Evolutionary conservation across 1,140 invertebrate species (phyloP), one percentile per base, ranked within the genome.

Genomic region (Sarcophaga bullata): DNA sequence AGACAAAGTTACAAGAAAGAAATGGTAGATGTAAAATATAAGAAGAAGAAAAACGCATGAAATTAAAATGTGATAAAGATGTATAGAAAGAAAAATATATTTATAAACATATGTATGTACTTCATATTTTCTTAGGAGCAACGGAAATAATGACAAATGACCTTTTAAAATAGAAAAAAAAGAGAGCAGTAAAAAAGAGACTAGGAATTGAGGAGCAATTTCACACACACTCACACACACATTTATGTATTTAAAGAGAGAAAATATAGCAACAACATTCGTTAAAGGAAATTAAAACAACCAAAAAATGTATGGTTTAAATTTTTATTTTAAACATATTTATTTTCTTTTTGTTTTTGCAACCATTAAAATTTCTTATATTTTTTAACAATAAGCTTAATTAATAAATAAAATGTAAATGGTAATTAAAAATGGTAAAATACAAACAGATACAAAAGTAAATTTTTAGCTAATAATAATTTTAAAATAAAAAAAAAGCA

Each of bases 391-490:
- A 17, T 68, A 68, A 68, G 62, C 62, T 68, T 68, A 68, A 68
- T 68, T 19, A 68, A 68, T 68, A 68, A 19, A 19, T n/a, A 68
- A 19, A 19, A 19, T 19, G 54, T 58, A 58, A 58, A 58, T 58
- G 54, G 54, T 58, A 58, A 58, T 58, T n/a, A 58, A 58, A 15
- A 68, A 68, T 25, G 17, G 62, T 25, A 25, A 68, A 68, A 68
- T 68, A 68, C 62, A 68, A 68, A 68, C 62, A 68, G 19, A 68
- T 68, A 68, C 62, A 68, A 58, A 58, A 68, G 62, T 68, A 68
- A 8, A 25, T n/a, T 58, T 37, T 37, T 68, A 25, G 17, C 62
- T 68, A 68, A 17, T 19, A 68, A 19, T 68, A 62, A n/a, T 62
- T n/a, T 68, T 25, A 68, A 68, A 68, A 58, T 58, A 58, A 58